Base-by-base conservation (phyloP, 2,113 vertebrate genomes). In the Aegithalos caudatus region DNA sequence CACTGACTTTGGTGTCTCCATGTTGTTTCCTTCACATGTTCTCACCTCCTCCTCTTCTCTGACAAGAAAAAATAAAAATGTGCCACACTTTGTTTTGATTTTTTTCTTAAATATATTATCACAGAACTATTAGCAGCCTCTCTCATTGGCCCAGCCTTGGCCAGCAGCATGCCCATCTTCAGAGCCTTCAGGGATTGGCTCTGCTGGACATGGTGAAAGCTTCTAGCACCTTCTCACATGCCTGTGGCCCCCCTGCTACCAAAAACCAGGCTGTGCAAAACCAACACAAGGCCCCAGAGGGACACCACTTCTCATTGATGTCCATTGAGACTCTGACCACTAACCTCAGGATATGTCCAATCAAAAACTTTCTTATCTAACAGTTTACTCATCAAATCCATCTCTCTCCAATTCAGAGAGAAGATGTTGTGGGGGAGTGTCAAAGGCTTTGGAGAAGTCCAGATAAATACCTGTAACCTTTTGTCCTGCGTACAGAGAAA, bases 41-140 rank as follows among this genome's bases (percentile, higher is more conserved):
- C 53, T 69, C 11, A 58, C 18, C n/a, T 67, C 18, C 7, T 38
- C 6, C 29, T 50, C 24, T 69, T 40, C 29, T 47, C 35, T 18
- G 10, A 4, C 7, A 40, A 29, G 35, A 28, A 48, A 27, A 67
- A 56, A n/a, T n/a, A n/a, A 48, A n/a, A 9, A 11, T 28, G 11
- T 21, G 45, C 42, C 5, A 9, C 35, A 48, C 24, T 40, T 58
- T 40, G 14, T 23, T 69, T 50, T n/a, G 24, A 23, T 40, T 58
- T 76, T 70, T 22, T 57, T 35, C 22, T 47, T 60, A 35, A 50
- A n/a, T 15, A 12, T 24, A 9, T 60, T n/a, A 58, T 18, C 12
- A 70, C 14, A 50, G 35, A 60, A 31, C 8, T 0, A 0, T 42
- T 12, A 81, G 11, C 9, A 50, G 0, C 19, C 3, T 35, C 12